Percentiles rank a stretch among this genome's conserved stretches.
phyloP scores from a whole-genome alignment of 2,797 vertebrate species.

The Mionectes olivaceus region DNA sequence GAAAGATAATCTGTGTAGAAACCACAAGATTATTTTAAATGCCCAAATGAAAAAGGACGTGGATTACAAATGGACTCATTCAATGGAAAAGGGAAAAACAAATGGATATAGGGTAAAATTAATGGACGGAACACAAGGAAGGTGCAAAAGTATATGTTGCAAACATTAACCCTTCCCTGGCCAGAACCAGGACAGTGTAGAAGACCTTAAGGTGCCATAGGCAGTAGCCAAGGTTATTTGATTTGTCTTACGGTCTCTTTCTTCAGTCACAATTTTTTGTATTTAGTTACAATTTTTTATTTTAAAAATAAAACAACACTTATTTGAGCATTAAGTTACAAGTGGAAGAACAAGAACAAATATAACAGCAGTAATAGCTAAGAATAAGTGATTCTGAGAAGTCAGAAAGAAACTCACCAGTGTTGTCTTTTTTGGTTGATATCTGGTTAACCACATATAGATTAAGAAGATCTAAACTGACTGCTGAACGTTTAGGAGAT shows the following conservation, averaged over 20 bases:
- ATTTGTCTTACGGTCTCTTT: not conserved
- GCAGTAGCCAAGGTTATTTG: not conserved
- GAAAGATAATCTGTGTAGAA: not conserved
- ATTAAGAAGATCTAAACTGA: conserved; percentile 90
- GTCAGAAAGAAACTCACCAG: conserved; percentile 76
- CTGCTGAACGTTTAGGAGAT: conserved; percentile 64
- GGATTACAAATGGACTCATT: not conserved
- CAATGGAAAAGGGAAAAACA: not conserved
- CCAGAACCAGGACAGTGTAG: not conserved
- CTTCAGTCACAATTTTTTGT: not conserved
- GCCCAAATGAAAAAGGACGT: not conserved
- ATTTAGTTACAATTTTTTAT: not conserved
- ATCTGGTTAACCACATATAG: conserved; percentile 93
- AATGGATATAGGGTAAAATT: not conserved
- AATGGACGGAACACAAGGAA: not conserved
- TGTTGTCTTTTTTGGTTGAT: conserved; percentile 83
- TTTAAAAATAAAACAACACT: not conserved
- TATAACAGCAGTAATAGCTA: not conserved
- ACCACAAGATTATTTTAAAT: not conserved
- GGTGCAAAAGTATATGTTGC: not conserved
- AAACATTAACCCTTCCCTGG: not conserved
- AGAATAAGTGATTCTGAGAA: not conserved
- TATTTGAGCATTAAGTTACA: not conserved
- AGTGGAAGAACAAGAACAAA: not conserved
- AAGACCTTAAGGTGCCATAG: not conserved